Evolutionary conservation across 2,797 vertebrate species (phyloP).

Genomic region (Cyprinodon diabolis): DNA sequence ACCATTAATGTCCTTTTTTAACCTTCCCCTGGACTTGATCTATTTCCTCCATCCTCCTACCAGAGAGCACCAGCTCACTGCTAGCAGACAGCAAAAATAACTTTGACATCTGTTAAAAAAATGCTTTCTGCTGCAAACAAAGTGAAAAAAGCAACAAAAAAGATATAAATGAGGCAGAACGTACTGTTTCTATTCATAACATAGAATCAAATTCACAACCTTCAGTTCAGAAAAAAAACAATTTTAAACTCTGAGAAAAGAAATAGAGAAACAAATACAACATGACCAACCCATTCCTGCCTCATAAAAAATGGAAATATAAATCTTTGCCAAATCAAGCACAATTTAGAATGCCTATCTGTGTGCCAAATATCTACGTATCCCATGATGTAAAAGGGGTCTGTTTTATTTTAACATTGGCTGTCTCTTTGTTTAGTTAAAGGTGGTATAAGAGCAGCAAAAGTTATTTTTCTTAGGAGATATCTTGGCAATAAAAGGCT

Average conservation of each 20-base stretch:
- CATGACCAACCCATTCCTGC: too few species aligned
- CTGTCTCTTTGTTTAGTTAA: background rate
- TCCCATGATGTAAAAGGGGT: background rate
- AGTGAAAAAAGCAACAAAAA: conserved; percentile 7
- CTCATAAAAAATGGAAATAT: background rate
- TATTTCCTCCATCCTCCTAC: conserved; percentile 38
- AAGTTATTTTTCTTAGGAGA: background rate
- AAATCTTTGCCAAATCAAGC: background rate
- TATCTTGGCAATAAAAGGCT: conserved; percentile 5
- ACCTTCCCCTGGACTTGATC: conserved; percentile 47
- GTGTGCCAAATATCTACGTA: background rate
- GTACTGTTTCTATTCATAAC: background rate
- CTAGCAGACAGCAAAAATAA: conserved; percentile 12
- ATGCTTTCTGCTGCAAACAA: conserved; percentile 6
- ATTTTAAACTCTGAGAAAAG: too few species aligned
- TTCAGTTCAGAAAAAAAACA: too few species aligned
- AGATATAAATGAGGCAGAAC: background rate
- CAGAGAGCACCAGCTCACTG: conserved; percentile 4
- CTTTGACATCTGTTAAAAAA: conserved; percentile 10
- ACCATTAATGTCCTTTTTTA: conserved; percentile 62
- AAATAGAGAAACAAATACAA: too few species aligned
- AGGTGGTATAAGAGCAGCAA: background rate
- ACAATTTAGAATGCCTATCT: background rate
- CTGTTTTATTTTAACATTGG: background rate
- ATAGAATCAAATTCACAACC: background rate